A percentile compares a stretch with the other conserved stretches of the same genome.
These are phyloP conservation scores for Cyclophora punctaria DNA, from an alignment of 2,888 invertebrate species.

Conservation along the genomic window DNA sequence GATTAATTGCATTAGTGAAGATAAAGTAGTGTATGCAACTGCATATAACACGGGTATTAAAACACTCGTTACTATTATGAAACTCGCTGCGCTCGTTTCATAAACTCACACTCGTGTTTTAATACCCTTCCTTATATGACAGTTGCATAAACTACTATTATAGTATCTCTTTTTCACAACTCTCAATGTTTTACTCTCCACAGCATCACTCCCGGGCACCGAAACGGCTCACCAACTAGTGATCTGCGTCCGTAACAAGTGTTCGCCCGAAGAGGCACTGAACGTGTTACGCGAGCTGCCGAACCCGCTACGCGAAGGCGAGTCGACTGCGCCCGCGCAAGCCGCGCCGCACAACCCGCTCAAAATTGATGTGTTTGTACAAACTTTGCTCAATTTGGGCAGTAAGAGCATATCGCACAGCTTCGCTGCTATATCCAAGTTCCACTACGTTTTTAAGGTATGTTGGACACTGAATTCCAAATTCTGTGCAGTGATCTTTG, in stretches of 20 bases:
- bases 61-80: too few species aligned
- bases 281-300: constrained; percentile 91
- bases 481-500: too few species aligned
- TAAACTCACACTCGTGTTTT: too few species aligned
- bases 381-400: constrained; percentile 93
- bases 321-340: constrained; percentile 74
- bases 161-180: neutral
- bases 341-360: constrained; percentile 89
- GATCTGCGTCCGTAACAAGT: constrained; percentile 90
- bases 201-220: constrained; percentile 86
- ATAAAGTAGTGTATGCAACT: too few species aligned
- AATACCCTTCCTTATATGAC: too few species aligned
- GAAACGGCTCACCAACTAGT: constrained; percentile 90
- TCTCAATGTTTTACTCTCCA: constrained; percentile 15
- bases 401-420: constrained; percentile 98
- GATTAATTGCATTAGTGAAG: too few species aligned
- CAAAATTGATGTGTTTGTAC: constrained; percentile 98
- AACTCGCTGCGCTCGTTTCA: too few species aligned
- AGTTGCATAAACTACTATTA: too few species aligned
- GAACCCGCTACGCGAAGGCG: constrained; percentile 84
- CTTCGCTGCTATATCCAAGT: constrained; percentile 98
- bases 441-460: constrained; percentile 92
- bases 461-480: constrained; percentile 8
- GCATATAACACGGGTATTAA: too few species aligned
- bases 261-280: constrained; percentile 91